Base-by-base conservation (phyloP, 2,113 vertebrate genomes). In the Holacanthus passer region DNA sequence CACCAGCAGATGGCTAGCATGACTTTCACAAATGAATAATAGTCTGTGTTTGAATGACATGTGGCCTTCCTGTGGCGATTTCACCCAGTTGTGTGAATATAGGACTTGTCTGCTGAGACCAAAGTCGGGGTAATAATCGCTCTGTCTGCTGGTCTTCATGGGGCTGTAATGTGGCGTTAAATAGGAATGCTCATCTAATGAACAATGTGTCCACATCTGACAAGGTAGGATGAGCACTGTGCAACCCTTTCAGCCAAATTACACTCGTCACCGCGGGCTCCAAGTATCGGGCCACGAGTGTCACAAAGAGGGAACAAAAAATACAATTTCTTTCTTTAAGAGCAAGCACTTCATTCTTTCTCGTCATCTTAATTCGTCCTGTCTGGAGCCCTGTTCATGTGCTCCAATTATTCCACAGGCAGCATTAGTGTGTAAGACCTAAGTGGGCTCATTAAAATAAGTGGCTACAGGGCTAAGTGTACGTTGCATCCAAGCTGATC, bases 381-480 rank as follows among this genome's bases (percentile, higher is more conserved):
- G 72, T 85, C 90, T 87, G 75, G 68, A 84, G 72, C 79, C 74
- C 47, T 83, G 73, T 50, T 81, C 71, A 66, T 90, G 87, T 73
- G 74, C 79, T 87, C 78, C 87, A 92, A 89, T 89, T 92, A 91
- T 89, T 92, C 77, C 73, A 87, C 79, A 79, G 67, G 77, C 60
- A 83, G 76, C 79, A 86, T 86, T 88, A 93, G 81, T 81, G 85
- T 88, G 82, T 82, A 86, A 91, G 68, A 90, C 79, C 88, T 92
- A 94, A 94, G 83, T 83, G 87, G 74, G 83, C 89, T 94, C 88
- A 93, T 95, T 94, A 95, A 93, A 94, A 91, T 91, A 89, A 89
- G 85, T 87, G 82, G 89, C 75, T 90, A 83, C 86, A 84, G 81
- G 76, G 81, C 83, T 73, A 77, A 84, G 62, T 80, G 88, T 81